phyloP scores from a whole-genome alignment of 2,888 invertebrate genomes.

The Diachrysia chrysitis region DNA sequence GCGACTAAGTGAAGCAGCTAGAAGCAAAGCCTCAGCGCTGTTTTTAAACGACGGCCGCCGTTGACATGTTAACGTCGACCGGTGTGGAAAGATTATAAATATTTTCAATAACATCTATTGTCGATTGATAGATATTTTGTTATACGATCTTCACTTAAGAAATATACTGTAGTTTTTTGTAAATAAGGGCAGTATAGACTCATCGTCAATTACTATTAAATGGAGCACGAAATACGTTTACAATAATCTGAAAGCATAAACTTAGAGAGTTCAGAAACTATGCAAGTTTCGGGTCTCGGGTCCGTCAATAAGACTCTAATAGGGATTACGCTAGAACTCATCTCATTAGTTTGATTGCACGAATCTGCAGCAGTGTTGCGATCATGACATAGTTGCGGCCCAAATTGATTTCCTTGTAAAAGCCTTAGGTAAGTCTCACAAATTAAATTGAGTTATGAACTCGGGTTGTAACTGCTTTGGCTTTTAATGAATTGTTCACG shows the following conservation, averaged over 20 bases:
- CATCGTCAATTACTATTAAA: not conserved
- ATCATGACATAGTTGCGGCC: constrained; percentile 52
- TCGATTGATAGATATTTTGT: too few species aligned
- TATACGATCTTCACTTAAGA: too few species aligned
- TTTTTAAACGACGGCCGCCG: too few species aligned
- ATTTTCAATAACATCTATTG: too few species aligned
- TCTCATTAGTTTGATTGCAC: constrained; percentile 76
- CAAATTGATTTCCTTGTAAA: constrained; percentile 52
- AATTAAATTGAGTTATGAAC: constrained; percentile 39
- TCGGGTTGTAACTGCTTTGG: not conserved
- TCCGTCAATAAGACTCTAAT: constrained; percentile 71
- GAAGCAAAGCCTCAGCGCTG: too few species aligned
- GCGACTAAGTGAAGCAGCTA: too few species aligned
- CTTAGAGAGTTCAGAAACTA: constrained; percentile 58
- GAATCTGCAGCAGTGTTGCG: constrained; percentile 64
- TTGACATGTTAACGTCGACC: too few species aligned
- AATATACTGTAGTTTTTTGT: too few species aligned
- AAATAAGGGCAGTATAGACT: too few species aligned
- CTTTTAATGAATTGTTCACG: not conserved
- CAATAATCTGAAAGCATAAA: constrained; percentile 28
- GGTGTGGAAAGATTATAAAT: too few species aligned
- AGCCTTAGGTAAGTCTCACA: constrained; percentile 44
- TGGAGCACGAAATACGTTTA: constrained; percentile 20
- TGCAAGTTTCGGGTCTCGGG: constrained; percentile 68
- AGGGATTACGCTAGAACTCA: constrained; percentile 73